phyloP scores from a whole-genome alignment of 1,140 invertebrate genomes.

The Musca vetustissima region DNA sequence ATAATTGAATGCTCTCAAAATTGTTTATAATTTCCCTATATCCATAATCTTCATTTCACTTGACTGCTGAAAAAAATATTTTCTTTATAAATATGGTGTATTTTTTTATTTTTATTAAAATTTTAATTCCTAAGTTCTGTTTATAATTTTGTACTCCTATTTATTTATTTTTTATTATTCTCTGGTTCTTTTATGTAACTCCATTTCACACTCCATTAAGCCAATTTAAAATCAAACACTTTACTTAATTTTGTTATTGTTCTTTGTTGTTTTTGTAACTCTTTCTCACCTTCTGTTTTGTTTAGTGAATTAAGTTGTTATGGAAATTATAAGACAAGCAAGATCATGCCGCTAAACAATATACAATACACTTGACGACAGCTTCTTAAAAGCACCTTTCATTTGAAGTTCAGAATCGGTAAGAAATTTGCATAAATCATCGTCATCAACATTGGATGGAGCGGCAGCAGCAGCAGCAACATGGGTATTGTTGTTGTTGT shows the following conservation, averaged over 20 bases:
- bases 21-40: too few relatives aligned
- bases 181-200: not conserved
- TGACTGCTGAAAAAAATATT: too few relatives aligned
- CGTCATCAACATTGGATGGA: not conserved
- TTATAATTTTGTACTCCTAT: too few relatives aligned
- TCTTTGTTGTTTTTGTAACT: not conserved
- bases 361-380: conserved; percentile 13
- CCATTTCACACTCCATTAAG: conserved; percentile 2
- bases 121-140: too few relatives aligned
- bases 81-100: too few relatives aligned
- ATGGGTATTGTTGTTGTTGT: too few relatives aligned
- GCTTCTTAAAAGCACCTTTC: conserved; percentile 8
- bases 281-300: not conserved
- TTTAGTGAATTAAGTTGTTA: conserved; percentile 21
- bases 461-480: not conserved
- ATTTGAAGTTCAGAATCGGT: not conserved
- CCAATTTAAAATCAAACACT: too few relatives aligned
- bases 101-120: too few relatives aligned
- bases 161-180: not conserved
- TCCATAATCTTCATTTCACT: too few relatives aligned
- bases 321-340: conserved; percentile 16
- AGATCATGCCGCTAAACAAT: not conserved
- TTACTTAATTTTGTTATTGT: not conserved
- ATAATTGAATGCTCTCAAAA: too few relatives aligned
- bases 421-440: conserved; percentile 19